Evolutionary conservation across 2,888 invertebrate genomes (phyloP).

Genomic region (Parasteatoda lunata): DNA sequence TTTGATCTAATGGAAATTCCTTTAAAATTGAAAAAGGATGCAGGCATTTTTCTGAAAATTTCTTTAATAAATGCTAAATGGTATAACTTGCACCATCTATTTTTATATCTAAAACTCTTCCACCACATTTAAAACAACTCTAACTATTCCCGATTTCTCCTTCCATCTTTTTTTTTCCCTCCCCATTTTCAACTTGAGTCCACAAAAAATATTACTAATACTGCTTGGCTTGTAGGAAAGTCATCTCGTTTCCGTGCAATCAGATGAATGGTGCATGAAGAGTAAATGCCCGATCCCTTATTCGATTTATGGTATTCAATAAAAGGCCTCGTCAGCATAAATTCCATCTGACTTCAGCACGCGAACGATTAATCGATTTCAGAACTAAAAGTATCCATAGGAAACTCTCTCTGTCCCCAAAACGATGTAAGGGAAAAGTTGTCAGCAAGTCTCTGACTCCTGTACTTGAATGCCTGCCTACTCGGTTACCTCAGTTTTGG

Average conservation of each 20-base stretch:
- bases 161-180: neutral
- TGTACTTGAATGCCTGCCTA: neutral
- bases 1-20: too few species aligned
- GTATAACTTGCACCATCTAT: too few species aligned
- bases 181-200: neutral
- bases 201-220: slow-evolving; percentile 25
- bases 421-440: neutral
- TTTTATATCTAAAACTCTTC: too few species aligned
- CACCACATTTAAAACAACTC: too few species aligned
- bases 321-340: slow-evolving; percentile 65
- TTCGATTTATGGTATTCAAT: slow-evolving; percentile 62
- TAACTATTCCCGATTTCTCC: neutral
- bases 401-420: neutral
- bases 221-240: slow-evolving; percentile 13
- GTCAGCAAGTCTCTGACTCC: neutral
- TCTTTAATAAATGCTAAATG: too few species aligned
- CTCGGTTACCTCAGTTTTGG: neutral
- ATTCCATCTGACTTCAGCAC: slow-evolving; percentile 70
- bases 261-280: slow-evolving; percentile 43
- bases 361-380: slow-evolving; percentile 54
- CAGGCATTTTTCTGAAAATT: too few species aligned
- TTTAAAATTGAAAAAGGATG: too few species aligned
- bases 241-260: slow-evolving; percentile 43
- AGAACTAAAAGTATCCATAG: slow-evolving; percentile 4
- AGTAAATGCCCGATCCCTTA: slow-evolving; percentile 44